phyloP scores from a whole-genome alignment of 2,113 vertebrate genomes.

The Orcinus orca region DNA sequence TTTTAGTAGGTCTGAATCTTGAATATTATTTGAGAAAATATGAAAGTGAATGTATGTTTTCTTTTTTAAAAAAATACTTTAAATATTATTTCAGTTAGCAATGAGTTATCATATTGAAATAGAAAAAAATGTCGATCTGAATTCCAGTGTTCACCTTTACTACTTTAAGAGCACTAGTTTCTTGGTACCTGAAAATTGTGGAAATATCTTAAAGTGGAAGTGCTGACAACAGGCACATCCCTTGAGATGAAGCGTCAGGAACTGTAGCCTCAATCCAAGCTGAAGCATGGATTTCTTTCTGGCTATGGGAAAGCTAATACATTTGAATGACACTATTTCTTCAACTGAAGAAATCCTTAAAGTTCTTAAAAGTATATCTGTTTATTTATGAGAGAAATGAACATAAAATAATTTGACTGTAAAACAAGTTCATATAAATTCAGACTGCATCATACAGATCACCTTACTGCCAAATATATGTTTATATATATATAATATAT shows the following conservation, averaged over 20 bases:
- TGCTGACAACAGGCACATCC: not conserved
- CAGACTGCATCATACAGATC: not conserved
- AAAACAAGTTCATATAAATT: not conserved
- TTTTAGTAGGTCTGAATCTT: not conserved
- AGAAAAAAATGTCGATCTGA: not conserved
- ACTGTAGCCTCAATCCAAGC: not conserved
- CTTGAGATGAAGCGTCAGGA: not conserved
- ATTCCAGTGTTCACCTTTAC: not conserved
- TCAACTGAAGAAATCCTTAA: conserved; percentile 14
- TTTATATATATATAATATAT: not conserved
- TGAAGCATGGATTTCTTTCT: not conserved
- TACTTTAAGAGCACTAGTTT: not conserved
- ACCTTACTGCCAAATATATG: not conserved
- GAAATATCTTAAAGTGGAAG: not conserved
- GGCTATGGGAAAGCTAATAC: not conserved
- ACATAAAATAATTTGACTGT: not conserved
- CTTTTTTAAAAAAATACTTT: not conserved
- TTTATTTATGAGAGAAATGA: not conserved
- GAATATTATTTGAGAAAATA: not conserved
- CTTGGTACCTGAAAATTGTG: not conserved
- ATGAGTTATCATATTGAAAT: not conserved
- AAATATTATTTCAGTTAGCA: not conserved
- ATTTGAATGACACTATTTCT: not conserved
- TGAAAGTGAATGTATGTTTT: not conserved
- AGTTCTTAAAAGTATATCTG: not conserved